Percentiles rank a stretch among this genome's conserved stretches.
phyloP scores from a whole-genome alignment of 2,888 invertebrate species.

The Ceramica pisi region DNA sequence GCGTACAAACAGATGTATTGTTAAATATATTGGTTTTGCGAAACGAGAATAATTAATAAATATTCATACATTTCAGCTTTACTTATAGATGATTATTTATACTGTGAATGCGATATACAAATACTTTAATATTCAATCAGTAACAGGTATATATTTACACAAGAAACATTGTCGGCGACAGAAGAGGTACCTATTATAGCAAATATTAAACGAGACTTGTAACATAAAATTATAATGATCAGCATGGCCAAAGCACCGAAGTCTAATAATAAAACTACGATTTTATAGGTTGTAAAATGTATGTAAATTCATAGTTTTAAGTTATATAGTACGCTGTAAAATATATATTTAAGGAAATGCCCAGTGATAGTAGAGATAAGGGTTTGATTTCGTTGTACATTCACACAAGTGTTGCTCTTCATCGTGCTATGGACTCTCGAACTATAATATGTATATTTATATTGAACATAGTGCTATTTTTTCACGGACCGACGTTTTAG shows the following conservation, averaged over 20 bases:
- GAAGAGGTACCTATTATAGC: conserved; percentile 40
- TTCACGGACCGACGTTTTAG: conserved; percentile 81
- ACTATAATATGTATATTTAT: conserved; percentile 78
- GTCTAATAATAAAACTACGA: conserved; percentile 84
- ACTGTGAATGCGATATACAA: conserved; percentile 29
- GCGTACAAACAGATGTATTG: conserved; percentile 67
- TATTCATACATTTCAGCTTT: conserved; percentile 52
- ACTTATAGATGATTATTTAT: conserved; percentile 39
- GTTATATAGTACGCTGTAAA: conserved; percentile 70
- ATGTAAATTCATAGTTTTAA: conserved; percentile 80
- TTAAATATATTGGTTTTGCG: conserved; percentile 53
- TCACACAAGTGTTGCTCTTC: conserved; percentile 76
- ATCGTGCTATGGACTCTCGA: conserved; percentile 82
- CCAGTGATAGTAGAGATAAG: conserved; percentile 90
- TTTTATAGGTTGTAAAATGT: conserved; percentile 85
- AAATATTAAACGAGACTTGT: conserved; percentile 59
- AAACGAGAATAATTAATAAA: conserved; percentile 59
- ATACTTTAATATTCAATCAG: conserved; percentile 24
- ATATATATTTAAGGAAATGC: conserved; percentile 83
- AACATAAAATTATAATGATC: conserved; percentile 75
- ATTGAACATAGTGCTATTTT: conserved; percentile 83
- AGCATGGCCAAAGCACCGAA: conserved; percentile 89
- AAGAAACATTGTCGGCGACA: conserved; percentile 51
- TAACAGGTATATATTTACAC: conserved; percentile 42
- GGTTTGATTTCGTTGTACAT: conserved; percentile 76